Base-by-base conservation (phyloP, 2,888 invertebrate genomes). In the Drosophila neotestacea region DNA sequence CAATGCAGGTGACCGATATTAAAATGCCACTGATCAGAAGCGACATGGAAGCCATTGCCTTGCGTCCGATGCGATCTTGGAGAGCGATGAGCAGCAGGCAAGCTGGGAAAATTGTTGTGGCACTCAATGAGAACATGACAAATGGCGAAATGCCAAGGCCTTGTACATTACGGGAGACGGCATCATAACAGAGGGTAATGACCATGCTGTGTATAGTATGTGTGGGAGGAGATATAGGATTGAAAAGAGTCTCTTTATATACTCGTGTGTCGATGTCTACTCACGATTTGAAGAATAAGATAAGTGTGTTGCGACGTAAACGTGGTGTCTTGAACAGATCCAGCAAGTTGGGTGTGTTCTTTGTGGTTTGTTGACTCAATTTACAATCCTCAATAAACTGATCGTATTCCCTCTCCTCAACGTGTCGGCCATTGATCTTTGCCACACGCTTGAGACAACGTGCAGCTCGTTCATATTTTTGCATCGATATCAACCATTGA, bases 211-310 rank as follows among this genome's bases (percentile, higher is more conserved):
- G 77, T 34, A 60, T 54, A 55, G 34, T 13, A 13, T 34, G 39
- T 42, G 47, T n/a, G 73, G 44, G 36, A 32, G 16, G 27, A 61
- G 9, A 50, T 6, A 48, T 13, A n/a, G 62, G 48, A 46, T 39
- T 22, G 11, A 22, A 16, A 4, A 11, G 13, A 54, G 30, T 34
- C 32, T 42, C 38, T 4, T 32, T 9, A 6, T 32, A 32, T 32
- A 32, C 7, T 6, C 7, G 6, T 30, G 28, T n/a, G 38, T n/a
- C 22, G 9, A 36, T 28, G 39, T 2, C 7, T 54, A 92, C 94
- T 93, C 92, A 94, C 94, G 94, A 94, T 92, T 94, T 94, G 73
- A 94, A 94, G 73, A 94, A 93, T 44, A 95, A 90, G 38, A 92
- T 92, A 54, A 91, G 74, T 0, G 91, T 91, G 93, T 94, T 66